Conservation (phyloP, 1,140 invertebrate species). For the Rhynchophorus ferrugineus region DNA sequence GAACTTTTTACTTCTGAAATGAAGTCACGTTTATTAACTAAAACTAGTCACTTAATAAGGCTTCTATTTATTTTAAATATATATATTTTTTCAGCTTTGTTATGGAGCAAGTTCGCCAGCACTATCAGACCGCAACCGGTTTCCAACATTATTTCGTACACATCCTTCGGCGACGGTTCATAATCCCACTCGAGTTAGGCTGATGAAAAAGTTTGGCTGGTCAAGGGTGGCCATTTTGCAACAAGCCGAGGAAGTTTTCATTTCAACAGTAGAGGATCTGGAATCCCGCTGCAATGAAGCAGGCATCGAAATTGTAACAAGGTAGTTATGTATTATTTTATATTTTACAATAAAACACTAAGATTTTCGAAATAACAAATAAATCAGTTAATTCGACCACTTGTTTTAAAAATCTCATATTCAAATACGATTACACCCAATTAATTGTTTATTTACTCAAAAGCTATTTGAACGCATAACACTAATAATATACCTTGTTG, state of each 20-base stretch:
- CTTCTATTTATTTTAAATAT: too few species aligned
- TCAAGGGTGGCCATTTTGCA: conserved; percentile 93
- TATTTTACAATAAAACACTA: too few species aligned
- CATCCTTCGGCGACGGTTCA: conserved; percentile 99
- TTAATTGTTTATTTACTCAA: too few species aligned
- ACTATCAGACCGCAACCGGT: conserved; percentile 92
- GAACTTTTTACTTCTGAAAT: too few species aligned
- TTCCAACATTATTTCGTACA: conserved; percentile 96
- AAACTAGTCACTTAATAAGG: too few species aligned
- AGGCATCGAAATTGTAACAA: conserved; percentile 31
- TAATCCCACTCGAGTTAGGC: conserved; percentile 94
- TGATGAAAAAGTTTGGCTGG: conserved; percentile 97
- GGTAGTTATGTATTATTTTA: conserved; percentile 5
- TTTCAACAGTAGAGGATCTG: conserved; percentile 96
- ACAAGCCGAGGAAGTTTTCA: conserved; percentile 97
- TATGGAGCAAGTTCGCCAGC: conserved; percentile 98
- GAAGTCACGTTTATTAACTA: too few species aligned
- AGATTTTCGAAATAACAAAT: too few species aligned
- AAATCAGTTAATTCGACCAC: too few species aligned
- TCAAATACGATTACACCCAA: too few species aligned
- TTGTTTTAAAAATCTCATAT: too few species aligned
- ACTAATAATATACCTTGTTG: too few species aligned
- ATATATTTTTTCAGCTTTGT: conserved; percentile 65
- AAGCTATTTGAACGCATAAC: too few species aligned
- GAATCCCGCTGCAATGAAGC: conserved; percentile 89